These are phyloP conservation scores for Goniozus legneri DNA, from an alignment of 1,140 invertebrate genomes.

Conservation along the genomic window DNA sequence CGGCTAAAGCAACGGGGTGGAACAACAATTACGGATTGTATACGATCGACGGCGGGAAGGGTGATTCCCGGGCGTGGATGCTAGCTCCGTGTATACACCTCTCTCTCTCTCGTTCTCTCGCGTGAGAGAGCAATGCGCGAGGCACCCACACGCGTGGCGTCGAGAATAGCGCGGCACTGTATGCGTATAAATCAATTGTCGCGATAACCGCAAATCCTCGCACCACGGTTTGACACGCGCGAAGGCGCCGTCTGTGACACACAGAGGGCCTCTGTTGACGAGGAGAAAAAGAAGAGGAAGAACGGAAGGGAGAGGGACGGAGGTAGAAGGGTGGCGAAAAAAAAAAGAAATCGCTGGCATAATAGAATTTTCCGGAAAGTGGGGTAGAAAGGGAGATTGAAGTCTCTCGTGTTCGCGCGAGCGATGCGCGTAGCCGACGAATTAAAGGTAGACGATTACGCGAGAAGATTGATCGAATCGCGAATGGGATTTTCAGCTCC, in stretches of 20 bases:
- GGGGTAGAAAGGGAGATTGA: constrained; percentile 16
- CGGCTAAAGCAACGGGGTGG: constrained; percentile 34
- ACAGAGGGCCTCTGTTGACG: constrained; percentile 10
- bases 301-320: constrained; percentile 2
- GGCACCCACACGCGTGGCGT: too few relatives aligned
- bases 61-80: constrained; percentile 20
- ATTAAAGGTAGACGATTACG: constrained; percentile 20
- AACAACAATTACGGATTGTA: constrained; percentile 39
- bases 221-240: constrained; percentile 34
- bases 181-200: constrained; percentile 46
- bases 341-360: not conserved
- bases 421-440: constrained; percentile 9
- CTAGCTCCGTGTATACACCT: constrained; percentile 8
- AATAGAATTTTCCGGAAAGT: constrained; percentile 24
- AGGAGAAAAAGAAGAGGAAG: constrained; percentile 9
- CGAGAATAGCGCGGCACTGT: not conserved
- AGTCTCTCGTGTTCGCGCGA: constrained; percentile 6
- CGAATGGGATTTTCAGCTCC: not conserved
- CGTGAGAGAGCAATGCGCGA: too few relatives aligned
- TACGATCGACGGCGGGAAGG: constrained; percentile 26
- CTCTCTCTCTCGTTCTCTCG: not conserved
- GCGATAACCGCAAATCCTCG: constrained; percentile 42
- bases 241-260: constrained; percentile 34
- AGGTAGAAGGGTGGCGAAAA: not conserved
- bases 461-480: too few relatives aligned